Base-by-base conservation (phyloP, 1,140 invertebrate genomes). In the Drosophila kohkoa region DNA sequence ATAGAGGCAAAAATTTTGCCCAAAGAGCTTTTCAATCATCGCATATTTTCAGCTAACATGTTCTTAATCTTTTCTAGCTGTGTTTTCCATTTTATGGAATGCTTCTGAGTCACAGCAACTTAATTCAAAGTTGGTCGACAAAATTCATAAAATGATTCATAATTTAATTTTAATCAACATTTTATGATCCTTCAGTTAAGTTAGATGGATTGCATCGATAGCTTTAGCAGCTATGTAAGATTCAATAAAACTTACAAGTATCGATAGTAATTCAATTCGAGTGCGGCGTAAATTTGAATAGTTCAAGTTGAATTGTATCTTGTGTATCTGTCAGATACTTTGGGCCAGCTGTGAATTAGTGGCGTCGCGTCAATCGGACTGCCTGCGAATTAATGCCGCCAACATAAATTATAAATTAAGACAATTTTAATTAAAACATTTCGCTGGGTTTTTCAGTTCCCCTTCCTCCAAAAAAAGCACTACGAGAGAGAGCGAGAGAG, bases 371-470 rank as follows among this genome's bases (percentile, higher is more conserved):
- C 66, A 30, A 52, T 8, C 52, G 66, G 58, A 46, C 45, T 38
- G 82, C 49, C 82, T 81, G 82, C 79, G 82, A 87, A 86, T 86
- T 87, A 87, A 86, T 86, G 82, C 82, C 79, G 76, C 69, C 75
- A 75, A 75, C 82, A 87, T 87, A 87, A 87, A 87, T 87, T 87
- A 87, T 82, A 87, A 87, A 71, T 88, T 80, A 88, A 87, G 77
- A 83, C 82, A 80, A 82, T 88, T 82, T 88, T 82, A 88, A 82
- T 87, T 88, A 82, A 87, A 87, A 74, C 79, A 87, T 88, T 82
- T 80, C 64, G 48, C 62, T 87, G 70, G 62, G 64, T 54, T 72
- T 72, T 66, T 72, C 54, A 54, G 55, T 10, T 10, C 8, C 35
- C 35, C 8, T 10, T 10, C 35, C 35, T 38, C 35, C 8, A 25